phyloP scores from a whole-genome alignment of 2,113 vertebrate species.

The Perca flavescens region DNA sequence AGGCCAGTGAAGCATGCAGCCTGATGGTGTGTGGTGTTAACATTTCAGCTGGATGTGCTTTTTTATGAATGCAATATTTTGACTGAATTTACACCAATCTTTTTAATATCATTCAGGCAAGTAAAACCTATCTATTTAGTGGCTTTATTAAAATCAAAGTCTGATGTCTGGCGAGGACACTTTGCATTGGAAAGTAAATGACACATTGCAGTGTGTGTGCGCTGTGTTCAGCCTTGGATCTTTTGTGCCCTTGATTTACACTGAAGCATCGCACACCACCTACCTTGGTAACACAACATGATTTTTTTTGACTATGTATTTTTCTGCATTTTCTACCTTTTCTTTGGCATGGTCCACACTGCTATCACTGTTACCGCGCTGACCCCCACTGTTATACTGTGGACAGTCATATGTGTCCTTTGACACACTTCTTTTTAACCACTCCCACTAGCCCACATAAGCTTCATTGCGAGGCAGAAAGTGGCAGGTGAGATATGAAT shows the following conservation, averaged over 20 bases:
- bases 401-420: not conserved
- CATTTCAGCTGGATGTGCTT: slow-evolving; percentile 5
- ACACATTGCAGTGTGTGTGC: not conserved
- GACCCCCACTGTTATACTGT: not conserved
- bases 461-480: slow-evolving; percentile 16
- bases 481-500: slow-evolving; percentile 13
- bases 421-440: not conserved
- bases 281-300: not conserved
- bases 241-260: not conserved
- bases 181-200: not conserved
- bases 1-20: slow-evolving; percentile 11
- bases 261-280: not conserved
- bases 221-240: not conserved
- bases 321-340: not conserved
- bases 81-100: not conserved
- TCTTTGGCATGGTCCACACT: not conserved
- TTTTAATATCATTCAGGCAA: not conserved
- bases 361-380: not conserved
- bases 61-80: not conserved
- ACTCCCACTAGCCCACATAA: not conserved
- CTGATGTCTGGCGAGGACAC: not conserved
- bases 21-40: slow-evolving; percentile 1
- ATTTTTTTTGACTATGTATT: not conserved
- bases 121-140: not conserved
- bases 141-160: not conserved